A percentile compares a stretch with the other conserved stretches of the same genome.
Evolutionary conservation across 2,888 invertebrate species (phyloP).

Genomic region (Euphydryas editha): DNA sequence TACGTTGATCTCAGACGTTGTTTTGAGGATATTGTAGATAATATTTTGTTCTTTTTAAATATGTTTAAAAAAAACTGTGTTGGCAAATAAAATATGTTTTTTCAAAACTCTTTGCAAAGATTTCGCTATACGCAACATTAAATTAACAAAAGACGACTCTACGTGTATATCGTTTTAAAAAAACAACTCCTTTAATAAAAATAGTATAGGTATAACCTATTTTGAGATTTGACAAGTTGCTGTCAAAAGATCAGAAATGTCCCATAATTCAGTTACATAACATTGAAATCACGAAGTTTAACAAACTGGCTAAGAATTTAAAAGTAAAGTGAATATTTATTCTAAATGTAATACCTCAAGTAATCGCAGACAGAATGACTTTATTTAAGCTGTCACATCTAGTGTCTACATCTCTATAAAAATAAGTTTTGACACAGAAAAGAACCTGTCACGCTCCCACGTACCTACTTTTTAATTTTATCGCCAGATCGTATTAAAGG

Average conservation of each 20-base stretch:
- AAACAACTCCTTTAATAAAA: no score
- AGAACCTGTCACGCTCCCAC: slow-evolving; percentile 61
- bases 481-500: slow-evolving; percentile 48
- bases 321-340: slow-evolving; percentile 2
- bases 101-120: no score
- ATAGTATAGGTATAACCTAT: no score
- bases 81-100: not conserved
- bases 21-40: slow-evolving; percentile 11
- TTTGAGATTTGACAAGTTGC: not conserved
- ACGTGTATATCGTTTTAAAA: no score
- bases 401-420: not conserved
- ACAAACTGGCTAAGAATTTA: not conserved
- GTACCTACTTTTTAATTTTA: slow-evolving; percentile 50
- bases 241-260: not conserved
- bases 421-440: slow-evolving; percentile 64
- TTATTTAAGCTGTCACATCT: not conserved
- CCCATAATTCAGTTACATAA: no score
- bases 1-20: slow-evolving; percentile 28
- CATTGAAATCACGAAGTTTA: not conserved
- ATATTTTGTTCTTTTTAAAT: not conserved
- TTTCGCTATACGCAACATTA: no score
- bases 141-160: no score
- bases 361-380: not conserved
- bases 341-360: not conserved
- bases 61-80: not conserved